phyloP scores from a whole-genome alignment of 2,888 invertebrate species.

The Watsonalla cultraria region DNA sequence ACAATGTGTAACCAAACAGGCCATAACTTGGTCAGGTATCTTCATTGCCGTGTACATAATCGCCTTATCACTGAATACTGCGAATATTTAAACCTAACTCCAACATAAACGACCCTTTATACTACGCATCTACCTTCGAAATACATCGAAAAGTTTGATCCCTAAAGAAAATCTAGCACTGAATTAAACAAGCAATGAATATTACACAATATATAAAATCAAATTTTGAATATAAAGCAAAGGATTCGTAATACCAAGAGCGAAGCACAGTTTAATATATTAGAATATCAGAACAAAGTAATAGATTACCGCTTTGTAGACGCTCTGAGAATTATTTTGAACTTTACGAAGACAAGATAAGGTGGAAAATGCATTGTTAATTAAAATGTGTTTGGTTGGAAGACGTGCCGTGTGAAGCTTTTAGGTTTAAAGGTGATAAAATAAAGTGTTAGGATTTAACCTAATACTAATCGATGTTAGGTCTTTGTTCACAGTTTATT shows the following conservation, averaged over 20 bases:
- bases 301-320: conserved; percentile 1
- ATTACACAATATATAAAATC: too few species aligned
- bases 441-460: not conserved
- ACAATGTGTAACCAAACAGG: conserved; percentile 1
- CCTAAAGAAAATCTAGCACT: too few species aligned
- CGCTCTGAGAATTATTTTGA: not conserved
- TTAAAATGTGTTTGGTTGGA: not conserved
- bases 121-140: not conserved
- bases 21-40: conserved; percentile 1
- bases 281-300: conserved; percentile 3
- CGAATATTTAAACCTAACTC: conserved; percentile 10
- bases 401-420: not conserved
- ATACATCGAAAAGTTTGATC: not conserved
- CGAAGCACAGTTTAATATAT: conserved; percentile 3
- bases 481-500: too few species aligned
- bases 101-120: not conserved
- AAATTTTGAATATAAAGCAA: not conserved
- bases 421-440: not conserved
- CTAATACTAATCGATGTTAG: too few species aligned
- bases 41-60: conserved; percentile 11
- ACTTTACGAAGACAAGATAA: not conserved
- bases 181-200: not conserved
- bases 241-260: not conserved
- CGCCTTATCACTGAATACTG: conserved; percentile 16
- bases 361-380: not conserved